These are phyloP conservation scores for Peromyscus maniculatus DNA, from an alignment of 2,113 vertebrate genomes.

Conservation along the genomic window DNA sequence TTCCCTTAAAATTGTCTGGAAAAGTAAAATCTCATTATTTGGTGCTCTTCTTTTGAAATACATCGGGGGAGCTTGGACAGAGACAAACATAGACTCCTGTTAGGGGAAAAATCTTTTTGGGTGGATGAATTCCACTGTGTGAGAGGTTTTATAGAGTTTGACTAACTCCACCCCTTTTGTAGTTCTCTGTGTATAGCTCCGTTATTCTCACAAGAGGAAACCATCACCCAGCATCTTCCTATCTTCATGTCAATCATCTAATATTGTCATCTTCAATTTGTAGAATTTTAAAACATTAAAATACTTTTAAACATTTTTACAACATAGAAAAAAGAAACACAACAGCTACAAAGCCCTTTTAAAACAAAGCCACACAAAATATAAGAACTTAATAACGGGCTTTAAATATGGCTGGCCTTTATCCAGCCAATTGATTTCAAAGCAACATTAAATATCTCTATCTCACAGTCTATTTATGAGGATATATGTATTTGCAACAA, in stretches of 20 bases:
- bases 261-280: background rate
- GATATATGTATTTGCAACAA: background rate
- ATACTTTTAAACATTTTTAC: background rate
- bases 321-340: background rate
- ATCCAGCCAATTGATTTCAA: background rate
- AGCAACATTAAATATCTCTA: background rate
- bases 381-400: background rate
- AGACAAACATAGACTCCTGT: background rate
- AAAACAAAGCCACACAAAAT: constrained; percentile 5
- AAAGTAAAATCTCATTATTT: background rate
- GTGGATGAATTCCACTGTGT: background rate
- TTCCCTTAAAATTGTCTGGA: background rate
- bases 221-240: background rate
- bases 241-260: background rate
- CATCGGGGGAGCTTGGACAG: background rate
- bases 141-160: background rate
- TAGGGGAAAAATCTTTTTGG: background rate
- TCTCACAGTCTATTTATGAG: background rate
- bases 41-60: background rate
- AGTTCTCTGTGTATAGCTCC: background rate
- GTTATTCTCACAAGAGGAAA: background rate
- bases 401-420: background rate
- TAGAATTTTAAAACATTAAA: background rate
- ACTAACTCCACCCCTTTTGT: background rate
- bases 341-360: background rate